Conservation (phyloP, 2,113 vertebrate species). For the Xiphophorus hellerii region DNA sequence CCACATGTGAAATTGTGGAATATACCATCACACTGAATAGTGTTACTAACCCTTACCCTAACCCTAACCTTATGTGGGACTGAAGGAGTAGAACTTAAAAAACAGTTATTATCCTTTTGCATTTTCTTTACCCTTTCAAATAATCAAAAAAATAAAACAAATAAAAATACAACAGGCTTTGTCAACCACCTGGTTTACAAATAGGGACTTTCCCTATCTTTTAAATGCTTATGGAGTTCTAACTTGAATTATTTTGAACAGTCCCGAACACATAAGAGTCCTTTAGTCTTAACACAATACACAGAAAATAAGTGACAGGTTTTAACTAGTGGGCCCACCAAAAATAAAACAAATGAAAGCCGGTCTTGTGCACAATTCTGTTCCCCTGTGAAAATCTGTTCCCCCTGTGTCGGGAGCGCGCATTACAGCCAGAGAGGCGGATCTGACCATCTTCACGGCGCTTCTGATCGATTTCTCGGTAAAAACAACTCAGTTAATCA, state of each 20-base stretch:
- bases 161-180: no score
- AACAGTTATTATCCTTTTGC: neutral
- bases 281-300: neutral
- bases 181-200: neutral
- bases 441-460: no score
- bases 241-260: neutral
- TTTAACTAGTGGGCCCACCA: neutral
- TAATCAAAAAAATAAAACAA: neutral
- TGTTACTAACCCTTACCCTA: no score
- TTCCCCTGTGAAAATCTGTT: no score
- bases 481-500: no score
- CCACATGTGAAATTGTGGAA: neutral
- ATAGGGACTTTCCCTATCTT: neutral
- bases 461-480: no score
- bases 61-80: neutral
- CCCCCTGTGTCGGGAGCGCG: no score
- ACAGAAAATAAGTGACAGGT: neutral
- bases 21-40: neutral
- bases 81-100: no score
- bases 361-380: no score
- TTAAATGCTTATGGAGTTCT: neutral
- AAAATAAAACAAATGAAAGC: neutral
- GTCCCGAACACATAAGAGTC: neutral
- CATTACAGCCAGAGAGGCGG: no score
- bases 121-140: neutral